Conservation (phyloP, 2,888 invertebrate genomes). For the Erebia aethiops region DNA sequence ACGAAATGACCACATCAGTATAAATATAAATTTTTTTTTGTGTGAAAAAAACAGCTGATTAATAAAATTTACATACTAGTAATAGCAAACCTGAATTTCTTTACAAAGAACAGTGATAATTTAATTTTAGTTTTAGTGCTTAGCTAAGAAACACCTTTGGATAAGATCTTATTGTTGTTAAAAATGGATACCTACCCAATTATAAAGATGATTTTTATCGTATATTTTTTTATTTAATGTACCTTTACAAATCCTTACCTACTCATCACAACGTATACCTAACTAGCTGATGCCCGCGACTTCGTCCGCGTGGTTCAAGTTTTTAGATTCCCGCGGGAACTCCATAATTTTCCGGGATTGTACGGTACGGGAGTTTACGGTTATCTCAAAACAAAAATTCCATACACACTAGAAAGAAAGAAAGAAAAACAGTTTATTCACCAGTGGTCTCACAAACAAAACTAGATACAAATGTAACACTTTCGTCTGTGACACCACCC, state of each 20-base stretch:
- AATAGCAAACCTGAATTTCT: conserved; percentile 2
- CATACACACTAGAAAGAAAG: too few species aligned
- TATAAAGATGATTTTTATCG: conserved; percentile 59
- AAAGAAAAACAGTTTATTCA: too few species aligned
- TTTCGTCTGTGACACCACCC: too few species aligned
- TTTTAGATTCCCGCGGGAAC: too few species aligned
- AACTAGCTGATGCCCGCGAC: too few species aligned
- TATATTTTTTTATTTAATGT: conserved; percentile 40
- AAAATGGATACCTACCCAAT: conserved; percentile 67
- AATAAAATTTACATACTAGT: background rate
- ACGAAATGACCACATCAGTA: conserved; percentile 1
- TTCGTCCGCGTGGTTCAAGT: too few species aligned
- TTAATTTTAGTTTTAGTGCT: conserved; percentile 63
- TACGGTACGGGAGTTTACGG: too few species aligned
- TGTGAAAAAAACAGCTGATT: background rate
- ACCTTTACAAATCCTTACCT: conserved; percentile 17
- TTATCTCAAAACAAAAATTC: too few species aligned
- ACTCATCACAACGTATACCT: too few species aligned
- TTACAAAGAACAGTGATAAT: conserved; percentile 58
- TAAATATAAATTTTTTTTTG: background rate
- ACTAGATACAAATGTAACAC: too few species aligned
- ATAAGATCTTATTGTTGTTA: conserved; percentile 73
- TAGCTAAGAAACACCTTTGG: conserved; percentile 67
- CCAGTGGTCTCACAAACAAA: too few species aligned
- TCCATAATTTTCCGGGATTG: too few species aligned